A percentile compares a stretch with the other conserved stretches of the same genome.
These are phyloP conservation scores for Lapara coniferarum DNA, from an alignment of 2,888 invertebrate genomes.

Conservation along the genomic window DNA sequence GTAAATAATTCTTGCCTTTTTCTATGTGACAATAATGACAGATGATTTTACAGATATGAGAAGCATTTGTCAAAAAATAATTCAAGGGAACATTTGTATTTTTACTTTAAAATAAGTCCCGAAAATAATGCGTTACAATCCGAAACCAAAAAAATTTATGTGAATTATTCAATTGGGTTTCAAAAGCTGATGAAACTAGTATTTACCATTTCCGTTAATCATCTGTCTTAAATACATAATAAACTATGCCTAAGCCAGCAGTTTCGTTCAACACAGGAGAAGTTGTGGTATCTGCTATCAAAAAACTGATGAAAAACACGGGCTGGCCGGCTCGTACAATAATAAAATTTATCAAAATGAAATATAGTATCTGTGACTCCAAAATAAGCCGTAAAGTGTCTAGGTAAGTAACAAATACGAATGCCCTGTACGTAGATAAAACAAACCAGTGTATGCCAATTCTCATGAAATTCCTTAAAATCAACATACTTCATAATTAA, in stretches of 20 bases:
- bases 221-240: background rate
- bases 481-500: too few relatives aligned
- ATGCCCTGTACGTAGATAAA: background rate
- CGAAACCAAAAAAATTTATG: too few relatives aligned
- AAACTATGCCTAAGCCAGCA: slow-evolving; percentile 22
- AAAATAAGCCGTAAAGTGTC: slow-evolving; percentile 58
- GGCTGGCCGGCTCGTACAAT: slow-evolving; percentile 67
- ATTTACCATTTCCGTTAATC: too few relatives aligned
- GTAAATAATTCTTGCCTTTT: too few relatives aligned
- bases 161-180: too few relatives aligned
- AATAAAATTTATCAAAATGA: slow-evolving; percentile 63
- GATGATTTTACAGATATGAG: too few relatives aligned
- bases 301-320: slow-evolving; percentile 62
- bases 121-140: too few relatives aligned
- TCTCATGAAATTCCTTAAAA: background rate
- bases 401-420: slow-evolving; percentile 46
- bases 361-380: slow-evolving; percentile 51
- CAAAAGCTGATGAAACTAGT: too few relatives aligned
- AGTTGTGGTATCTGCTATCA: slow-evolving; percentile 61
- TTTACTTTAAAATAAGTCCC: too few relatives aligned
- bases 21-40: too few relatives aligned
- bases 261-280: slow-evolving; percentile 48
- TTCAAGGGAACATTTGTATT: too few relatives aligned
- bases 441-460: background rate
- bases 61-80: too few relatives aligned